Percentiles rank a stretch among this genome's conserved stretches.
Evolutionary conservation across 1,140 invertebrate genomes (phyloP).

Genomic region (Arion vulgaris): DNA sequence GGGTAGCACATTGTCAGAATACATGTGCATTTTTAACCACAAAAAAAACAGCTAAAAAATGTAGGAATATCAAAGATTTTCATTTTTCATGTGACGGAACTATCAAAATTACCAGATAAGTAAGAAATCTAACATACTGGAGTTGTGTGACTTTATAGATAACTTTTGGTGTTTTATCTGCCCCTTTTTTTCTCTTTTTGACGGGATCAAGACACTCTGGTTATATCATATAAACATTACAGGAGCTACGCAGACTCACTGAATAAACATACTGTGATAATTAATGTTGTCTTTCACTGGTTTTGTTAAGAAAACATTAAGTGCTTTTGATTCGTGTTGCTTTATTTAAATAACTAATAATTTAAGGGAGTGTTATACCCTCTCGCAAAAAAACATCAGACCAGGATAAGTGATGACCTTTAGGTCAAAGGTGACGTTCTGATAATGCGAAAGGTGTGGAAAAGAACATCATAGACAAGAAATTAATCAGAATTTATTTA

Average conservation of each 20-base stretch:
- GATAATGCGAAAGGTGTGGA: background rate
- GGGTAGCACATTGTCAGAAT: too few relatives aligned
- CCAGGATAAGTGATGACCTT: background rate
- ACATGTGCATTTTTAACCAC: too few relatives aligned
- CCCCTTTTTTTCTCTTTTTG: background rate
- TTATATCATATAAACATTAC: background rate
- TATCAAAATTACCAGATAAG: too few relatives aligned
- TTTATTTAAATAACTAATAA: background rate
- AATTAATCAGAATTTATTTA: too few relatives aligned
- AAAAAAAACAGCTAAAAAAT: too few relatives aligned
- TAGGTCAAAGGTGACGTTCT: background rate
- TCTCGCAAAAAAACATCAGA: background rate
- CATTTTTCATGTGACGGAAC: too few relatives aligned
- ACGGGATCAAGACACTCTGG: background rate
- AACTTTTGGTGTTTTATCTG: background rate
- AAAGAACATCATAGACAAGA: background rate
- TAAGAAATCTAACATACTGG: background rate
- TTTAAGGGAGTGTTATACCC: background rate
- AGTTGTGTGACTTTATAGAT: background rate
- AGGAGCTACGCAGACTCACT: background rate
- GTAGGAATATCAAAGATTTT: too few relatives aligned
- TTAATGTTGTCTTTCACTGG: background rate
- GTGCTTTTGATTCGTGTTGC: background rate
- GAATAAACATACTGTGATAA: slow-evolving; percentile 11
- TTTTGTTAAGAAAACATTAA: background rate